Conservation (phyloP, 2,888 invertebrate genomes). For the Conchocele bisecta region DNA sequence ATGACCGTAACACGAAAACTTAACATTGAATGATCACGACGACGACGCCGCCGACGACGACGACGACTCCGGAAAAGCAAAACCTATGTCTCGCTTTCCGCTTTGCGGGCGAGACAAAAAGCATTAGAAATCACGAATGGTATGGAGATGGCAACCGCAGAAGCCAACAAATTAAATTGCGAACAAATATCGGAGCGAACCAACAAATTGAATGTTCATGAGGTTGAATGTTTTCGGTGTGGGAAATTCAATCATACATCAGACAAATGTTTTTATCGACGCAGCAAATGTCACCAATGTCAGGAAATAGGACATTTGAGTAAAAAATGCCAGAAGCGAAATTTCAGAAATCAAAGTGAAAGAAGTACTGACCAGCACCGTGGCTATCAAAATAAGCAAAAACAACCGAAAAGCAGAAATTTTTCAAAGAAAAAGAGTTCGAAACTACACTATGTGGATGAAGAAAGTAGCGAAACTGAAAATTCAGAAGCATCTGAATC, state of each 20-base stretch:
- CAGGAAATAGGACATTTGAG: not conserved
- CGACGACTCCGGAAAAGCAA: too few relatives aligned
- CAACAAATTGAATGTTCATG: too few relatives aligned
- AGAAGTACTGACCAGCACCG: not conserved
- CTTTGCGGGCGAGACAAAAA: too few relatives aligned
- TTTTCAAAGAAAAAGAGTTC: conserved; percentile 5
- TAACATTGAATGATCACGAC: too few relatives aligned
- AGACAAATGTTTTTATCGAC: not conserved
- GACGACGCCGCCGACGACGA: too few relatives aligned
- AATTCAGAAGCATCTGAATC: too few relatives aligned
- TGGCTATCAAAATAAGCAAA: not conserved
- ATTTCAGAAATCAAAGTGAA: too few relatives aligned
- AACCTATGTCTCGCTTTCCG: too few relatives aligned
- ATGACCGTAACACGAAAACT: too few relatives aligned
- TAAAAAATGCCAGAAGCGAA: not conserved
- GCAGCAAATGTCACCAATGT: not conserved
- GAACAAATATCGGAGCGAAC: too few relatives aligned
- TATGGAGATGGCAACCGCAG: conserved; percentile 19
- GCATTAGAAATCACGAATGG: conserved; percentile 14
- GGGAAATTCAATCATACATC: not conserved
- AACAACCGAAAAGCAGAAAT: too few relatives aligned
- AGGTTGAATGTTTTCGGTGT: conserved; percentile 11
- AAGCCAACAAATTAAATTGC: conserved; percentile 1
- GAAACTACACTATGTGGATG: not conserved
- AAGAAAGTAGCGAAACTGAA: not conserved